Conservation (phyloP, 2,888 invertebrate genomes). For the Serrognathus titanus region DNA sequence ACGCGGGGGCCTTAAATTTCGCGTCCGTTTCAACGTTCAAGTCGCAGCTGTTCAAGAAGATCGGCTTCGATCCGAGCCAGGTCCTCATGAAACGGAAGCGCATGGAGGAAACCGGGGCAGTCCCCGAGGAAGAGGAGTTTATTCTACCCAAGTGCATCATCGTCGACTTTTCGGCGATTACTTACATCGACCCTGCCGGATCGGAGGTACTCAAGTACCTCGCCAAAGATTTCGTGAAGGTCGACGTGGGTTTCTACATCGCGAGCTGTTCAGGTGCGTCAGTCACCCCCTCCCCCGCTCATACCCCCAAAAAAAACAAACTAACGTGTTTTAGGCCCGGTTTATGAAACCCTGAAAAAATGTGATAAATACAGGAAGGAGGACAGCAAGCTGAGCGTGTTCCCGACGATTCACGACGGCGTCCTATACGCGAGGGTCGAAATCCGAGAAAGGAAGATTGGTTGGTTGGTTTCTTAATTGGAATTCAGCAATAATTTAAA, state of each 20-base stretch:
- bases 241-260: conserved; percentile 57
- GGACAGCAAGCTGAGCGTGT: conserved; percentile 56
- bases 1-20: conserved; percentile 72
- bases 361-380: conserved; percentile 57
- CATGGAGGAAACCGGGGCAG: conserved; percentile 16
- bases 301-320: conserved; percentile 21
- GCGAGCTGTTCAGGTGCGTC: conserved; percentile 63
- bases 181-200: conserved; percentile 70
- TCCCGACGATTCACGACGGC: conserved; percentile 70
- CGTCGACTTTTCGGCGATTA: conserved; percentile 66
- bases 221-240: conserved; percentile 55
- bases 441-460: not conserved
- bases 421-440: conserved; percentile 49
- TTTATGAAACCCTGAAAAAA: conserved; percentile 61
- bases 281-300: conserved; percentile 19
- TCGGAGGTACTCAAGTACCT: conserved; percentile 58
- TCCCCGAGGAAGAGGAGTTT: conserved; percentile 28
- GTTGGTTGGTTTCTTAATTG: not conserved
- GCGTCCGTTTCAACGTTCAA: conserved; percentile 65
- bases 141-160: conserved; percentile 54
- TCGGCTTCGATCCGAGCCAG: conserved; percentile 51
- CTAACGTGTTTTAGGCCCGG: conserved; percentile 53
- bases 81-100: conserved; percentile 44
- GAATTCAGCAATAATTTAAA: too few species aligned
- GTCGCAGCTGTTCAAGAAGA: conserved; percentile 50